Conservation (phyloP, 1,140 invertebrate species). For the Drosophila funebris region DNA sequence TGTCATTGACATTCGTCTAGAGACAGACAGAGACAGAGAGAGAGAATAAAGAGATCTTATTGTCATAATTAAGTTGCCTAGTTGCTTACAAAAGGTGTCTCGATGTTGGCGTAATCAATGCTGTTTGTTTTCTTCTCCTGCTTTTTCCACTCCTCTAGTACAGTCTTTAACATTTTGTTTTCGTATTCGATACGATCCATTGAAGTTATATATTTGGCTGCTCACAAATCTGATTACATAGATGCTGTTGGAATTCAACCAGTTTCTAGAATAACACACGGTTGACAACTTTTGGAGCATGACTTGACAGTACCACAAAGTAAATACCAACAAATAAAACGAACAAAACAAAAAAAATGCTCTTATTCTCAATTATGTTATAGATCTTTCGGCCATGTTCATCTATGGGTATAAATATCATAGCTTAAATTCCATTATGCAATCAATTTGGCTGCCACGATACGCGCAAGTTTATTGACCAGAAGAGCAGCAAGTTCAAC, state of each 20-base stretch:
- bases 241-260: slow-evolving; percentile 61
- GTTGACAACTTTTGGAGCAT: slow-evolving; percentile 77
- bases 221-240: slow-evolving; percentile 78
- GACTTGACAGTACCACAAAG: slow-evolving; percentile 50
- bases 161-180: slow-evolving; percentile 29
- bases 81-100: slow-evolving; percentile 13
- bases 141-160: slow-evolving; percentile 6
- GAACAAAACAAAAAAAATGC: slow-evolving; percentile 55
- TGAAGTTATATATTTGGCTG: slow-evolving; percentile 12
- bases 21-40: not conserved
- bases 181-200: slow-evolving; percentile 14
- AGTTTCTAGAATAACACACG: slow-evolving; percentile 44
- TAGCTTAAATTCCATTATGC: slow-evolving; percentile 76
- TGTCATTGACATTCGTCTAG: slow-evolving; percentile 34
- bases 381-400: slow-evolving; percentile 52
- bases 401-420: slow-evolving; percentile 19
- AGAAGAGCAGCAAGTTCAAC: too few relatives aligned
- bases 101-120: slow-evolving; percentile 43
- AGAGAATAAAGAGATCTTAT: slow-evolving; percentile 1
- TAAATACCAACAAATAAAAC: not conserved
- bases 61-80: slow-evolving; percentile 50
- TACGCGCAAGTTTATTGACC: slow-evolving; percentile 79
- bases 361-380: slow-evolving; percentile 82
- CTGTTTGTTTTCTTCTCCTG: slow-evolving; percentile 44
- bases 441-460: slow-evolving; percentile 75